Evolutionary conservation across 2,888 invertebrate species (phyloP).

Genomic region (Meganola albula): DNA sequence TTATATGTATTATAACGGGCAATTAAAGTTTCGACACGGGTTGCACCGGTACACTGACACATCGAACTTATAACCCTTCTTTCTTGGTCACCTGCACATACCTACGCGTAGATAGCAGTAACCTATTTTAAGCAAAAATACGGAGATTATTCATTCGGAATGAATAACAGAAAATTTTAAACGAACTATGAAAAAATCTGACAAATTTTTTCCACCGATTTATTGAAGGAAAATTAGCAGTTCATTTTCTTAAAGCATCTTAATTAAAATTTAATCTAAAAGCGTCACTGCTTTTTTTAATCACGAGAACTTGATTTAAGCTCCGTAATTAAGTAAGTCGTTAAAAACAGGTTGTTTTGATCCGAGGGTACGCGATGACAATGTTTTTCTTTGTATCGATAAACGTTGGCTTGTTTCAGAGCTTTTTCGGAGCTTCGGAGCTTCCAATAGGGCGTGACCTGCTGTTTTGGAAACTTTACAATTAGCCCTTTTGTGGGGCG

Average conservation of each 20-base stretch:
- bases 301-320: conserved; percentile 24
- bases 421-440: conserved; percentile 5
- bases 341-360: conserved; percentile 25
- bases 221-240: too few relatives aligned
- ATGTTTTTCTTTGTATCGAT: conserved; percentile 20
- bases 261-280: conserved; percentile 12
- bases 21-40: too few relatives aligned
- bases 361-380: conserved; percentile 11
- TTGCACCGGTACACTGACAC: too few relatives aligned
- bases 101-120: too few relatives aligned
- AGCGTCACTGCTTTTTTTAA: conserved; percentile 9
- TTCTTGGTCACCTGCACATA: too few relatives aligned
- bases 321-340: conserved; percentile 24
- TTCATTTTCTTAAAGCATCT: conserved; percentile 1
- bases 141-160: too few relatives aligned
- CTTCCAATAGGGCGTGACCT: conserved; percentile 6
- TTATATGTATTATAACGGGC: too few relatives aligned
- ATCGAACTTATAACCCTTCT: too few relatives aligned
- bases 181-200: neutral
- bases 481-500: conserved; percentile 17
- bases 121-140: too few relatives aligned
- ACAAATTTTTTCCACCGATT: too few relatives aligned
- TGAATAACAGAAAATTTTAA: too few relatives aligned
- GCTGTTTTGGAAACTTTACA: conserved; percentile 19
- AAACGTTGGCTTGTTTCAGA: conserved; percentile 24